A percentile compares a stretch with the other conserved stretches of the same genome.
Conservation (phyloP, 2,888 invertebrate genomes). For the Hypercompe scribonia region DNA sequence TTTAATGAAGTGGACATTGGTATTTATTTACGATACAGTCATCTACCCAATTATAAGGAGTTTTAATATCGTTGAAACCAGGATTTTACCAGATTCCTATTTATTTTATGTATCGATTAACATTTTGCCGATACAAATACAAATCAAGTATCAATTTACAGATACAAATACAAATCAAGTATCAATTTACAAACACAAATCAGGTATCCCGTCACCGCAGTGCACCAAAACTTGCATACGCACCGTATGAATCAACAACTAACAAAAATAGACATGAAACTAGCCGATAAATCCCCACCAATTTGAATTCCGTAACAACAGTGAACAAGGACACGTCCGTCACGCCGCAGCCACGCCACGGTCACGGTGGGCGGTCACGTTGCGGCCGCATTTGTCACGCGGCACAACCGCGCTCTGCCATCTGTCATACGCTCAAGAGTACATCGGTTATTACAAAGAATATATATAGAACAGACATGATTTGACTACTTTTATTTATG, state of each 20-base stretch:
- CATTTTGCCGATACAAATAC: not conserved
- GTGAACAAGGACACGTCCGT: slow-evolving; percentile 17
- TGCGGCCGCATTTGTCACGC: slow-evolving; percentile 78
- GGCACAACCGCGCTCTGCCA: slow-evolving; percentile 76
- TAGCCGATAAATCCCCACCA: slow-evolving; percentile 29
- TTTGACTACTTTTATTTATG: not conserved
- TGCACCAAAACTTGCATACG: slow-evolving; percentile 15
- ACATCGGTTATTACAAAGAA: slow-evolving; percentile 59
- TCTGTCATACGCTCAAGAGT: slow-evolving; percentile 77
- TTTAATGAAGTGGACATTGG: no score
- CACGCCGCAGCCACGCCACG: slow-evolving; percentile 32
- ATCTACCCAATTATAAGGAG: no score
- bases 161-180: not conserved
- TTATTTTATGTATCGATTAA: no score
- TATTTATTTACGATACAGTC: no score
- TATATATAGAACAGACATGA: slow-evolving; percentile 16
- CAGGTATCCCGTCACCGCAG: slow-evolving; percentile 1
- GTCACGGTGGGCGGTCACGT: slow-evolving; percentile 47
- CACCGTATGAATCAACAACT: not conserved
- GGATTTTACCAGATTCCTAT: not conserved
- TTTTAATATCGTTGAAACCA: no score
- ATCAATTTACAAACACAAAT: not conserved
- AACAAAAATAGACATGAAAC: slow-evolving; percentile 22
- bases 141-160: not conserved
- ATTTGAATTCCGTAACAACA: slow-evolving; percentile 31